A percentile compares a stretch with the other conserved stretches of the same genome.
These are phyloP conservation scores for Enteromius fasciolatus DNA, from an alignment of 2,797 vertebrate species.

Conservation along the genomic window DNA sequence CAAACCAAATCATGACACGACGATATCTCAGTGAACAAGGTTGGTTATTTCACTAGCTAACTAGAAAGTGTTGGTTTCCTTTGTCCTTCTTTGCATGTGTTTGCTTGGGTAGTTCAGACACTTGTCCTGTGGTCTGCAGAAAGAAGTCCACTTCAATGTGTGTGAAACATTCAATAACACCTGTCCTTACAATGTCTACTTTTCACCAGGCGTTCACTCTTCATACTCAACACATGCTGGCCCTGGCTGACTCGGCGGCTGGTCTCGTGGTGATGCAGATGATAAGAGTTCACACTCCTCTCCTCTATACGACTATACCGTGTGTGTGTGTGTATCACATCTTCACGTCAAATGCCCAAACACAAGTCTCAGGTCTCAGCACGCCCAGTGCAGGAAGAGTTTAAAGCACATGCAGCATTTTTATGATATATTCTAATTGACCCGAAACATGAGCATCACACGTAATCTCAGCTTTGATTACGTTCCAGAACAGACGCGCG, in stretches of 20 bases:
- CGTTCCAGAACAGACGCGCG: neutral
- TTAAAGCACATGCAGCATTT: neutral
- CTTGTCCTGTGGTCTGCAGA: neutral
- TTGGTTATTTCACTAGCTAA: neutral
- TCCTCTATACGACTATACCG: too few relatives aligned
- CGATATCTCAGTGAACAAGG: neutral
- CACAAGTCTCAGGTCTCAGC: neutral
- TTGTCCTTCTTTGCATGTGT: neutral
- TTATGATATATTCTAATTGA: neutral
- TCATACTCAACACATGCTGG: too few relatives aligned
- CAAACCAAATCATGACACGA: neutral
- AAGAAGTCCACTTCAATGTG: neutral
- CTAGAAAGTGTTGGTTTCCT: neutral
- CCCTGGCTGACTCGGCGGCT: neutral
- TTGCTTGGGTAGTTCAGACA: neutral
- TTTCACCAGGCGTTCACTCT: neutral
- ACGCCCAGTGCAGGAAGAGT: neutral
- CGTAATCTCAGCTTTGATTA: constrained; percentile 14
- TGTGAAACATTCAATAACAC: neutral
- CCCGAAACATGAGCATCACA: neutral
- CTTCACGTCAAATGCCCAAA: neutral
- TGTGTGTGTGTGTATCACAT: neutral
- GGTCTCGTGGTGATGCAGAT: neutral
- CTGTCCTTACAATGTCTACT: too few relatives aligned
- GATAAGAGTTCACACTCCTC: neutral